Conservation (phyloP, 2,888 invertebrate species). For the Lasioglossum calceatum region DNA sequence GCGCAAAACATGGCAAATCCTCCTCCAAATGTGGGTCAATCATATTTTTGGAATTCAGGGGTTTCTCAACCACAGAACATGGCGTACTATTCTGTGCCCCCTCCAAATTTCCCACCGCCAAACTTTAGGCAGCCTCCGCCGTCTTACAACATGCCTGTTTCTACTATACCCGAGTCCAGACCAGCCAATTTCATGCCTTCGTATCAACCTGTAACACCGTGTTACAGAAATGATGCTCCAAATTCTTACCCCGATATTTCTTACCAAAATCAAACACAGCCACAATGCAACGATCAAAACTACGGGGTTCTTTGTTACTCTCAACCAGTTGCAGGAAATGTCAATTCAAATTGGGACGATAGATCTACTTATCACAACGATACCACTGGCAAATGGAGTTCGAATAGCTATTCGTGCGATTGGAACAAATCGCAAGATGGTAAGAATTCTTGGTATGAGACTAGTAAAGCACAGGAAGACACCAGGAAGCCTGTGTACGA, state of each 20-base stretch:
- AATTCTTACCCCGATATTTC: slow-evolving; percentile 66
- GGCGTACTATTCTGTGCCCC: slow-evolving; percentile 71
- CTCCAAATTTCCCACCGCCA: slow-evolving; percentile 77
- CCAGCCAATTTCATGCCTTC: slow-evolving; percentile 57
- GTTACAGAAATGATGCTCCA: slow-evolving; percentile 61
- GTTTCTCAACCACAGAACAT: slow-evolving; percentile 63
- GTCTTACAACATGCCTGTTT: slow-evolving; percentile 68
- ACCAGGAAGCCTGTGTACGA: slow-evolving; percentile 34
- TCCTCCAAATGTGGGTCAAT: slow-evolving; percentile 62
- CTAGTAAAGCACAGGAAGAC: slow-evolving; percentile 40
- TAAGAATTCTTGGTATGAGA: slow-evolving; percentile 49
- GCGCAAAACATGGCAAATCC: slow-evolving; percentile 68
- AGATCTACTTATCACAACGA: slow-evolving; percentile 42
- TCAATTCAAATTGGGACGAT: slow-evolving; percentile 70
- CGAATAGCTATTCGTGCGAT: slow-evolving; percentile 45
- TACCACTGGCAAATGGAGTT: slow-evolving; percentile 51
- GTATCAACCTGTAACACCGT: slow-evolving; percentile 60
- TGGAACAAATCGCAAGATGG: slow-evolving; percentile 54
- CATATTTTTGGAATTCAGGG: slow-evolving; percentile 69
- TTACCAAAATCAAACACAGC: slow-evolving; percentile 62
- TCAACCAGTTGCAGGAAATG: slow-evolving; percentile 58
- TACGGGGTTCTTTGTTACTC: slow-evolving; percentile 61
- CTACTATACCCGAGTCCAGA: slow-evolving; percentile 68
- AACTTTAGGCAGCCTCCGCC: slow-evolving; percentile 71
- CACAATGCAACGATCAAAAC: slow-evolving; percentile 59